A percentile compares a stretch with the other conserved stretches of the same genome.
Evolutionary conservation across 2,113 vertebrate species (phyloP).

Genomic region (Hylia prasina): DNA sequence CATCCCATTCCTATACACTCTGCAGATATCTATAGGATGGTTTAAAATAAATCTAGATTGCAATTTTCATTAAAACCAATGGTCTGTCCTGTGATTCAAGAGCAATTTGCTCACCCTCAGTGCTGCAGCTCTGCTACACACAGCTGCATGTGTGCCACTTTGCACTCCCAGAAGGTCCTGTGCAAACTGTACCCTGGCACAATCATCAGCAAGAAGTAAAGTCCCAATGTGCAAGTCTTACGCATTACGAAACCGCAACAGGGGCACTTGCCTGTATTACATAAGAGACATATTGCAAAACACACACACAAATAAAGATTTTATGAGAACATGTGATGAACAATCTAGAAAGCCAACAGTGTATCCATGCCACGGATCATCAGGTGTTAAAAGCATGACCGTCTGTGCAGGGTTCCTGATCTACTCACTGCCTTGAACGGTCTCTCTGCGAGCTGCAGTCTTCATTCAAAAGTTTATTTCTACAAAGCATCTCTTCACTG

Average conservation of each 20-base stretch:
- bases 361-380: not conserved
- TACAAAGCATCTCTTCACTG: not conserved
- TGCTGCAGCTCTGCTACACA: not conserved
- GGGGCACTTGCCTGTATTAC: not conserved
- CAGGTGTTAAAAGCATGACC: not conserved
- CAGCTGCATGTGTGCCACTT: not conserved
- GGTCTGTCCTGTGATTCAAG: not conserved
- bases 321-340: not conserved
- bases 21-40: not conserved
- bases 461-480: not conserved
- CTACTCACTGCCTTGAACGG: not conserved
- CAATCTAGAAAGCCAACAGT: not conserved
- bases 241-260: not conserved
- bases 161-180: not conserved
- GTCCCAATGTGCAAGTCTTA: not conserved
- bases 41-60: not conserved
- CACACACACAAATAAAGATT: not conserved
- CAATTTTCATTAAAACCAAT: not conserved
- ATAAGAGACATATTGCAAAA: not conserved
- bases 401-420: not conserved
- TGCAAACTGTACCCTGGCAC: not conserved
- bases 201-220: not conserved
- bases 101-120: not conserved
- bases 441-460: not conserved
- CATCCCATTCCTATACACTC: not conserved